Base-by-base conservation (phyloP, 64 coral and sea anemone genomes). In the Montipora efflorescens region DNA sequence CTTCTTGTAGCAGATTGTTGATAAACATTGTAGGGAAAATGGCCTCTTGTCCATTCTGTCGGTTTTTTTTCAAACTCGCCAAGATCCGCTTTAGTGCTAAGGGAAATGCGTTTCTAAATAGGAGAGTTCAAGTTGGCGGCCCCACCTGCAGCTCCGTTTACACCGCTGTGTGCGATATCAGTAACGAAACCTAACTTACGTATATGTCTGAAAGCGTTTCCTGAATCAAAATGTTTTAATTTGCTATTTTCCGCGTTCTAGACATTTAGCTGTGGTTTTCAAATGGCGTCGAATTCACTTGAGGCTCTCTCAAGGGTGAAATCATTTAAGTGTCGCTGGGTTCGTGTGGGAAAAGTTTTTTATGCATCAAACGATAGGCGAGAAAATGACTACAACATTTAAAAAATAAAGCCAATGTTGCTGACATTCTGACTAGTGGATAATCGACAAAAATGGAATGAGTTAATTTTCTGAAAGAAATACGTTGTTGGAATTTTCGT, bases 321-420 rank as follows among this genome's bases (percentile, higher is more conserved):
- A 71, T 70, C 62, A 7, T 3, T 85, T 70, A 50, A 86, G 66
- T 86, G 66, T 5, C 64, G 6, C 18, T 48, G 47, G 67, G 23
- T 70, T 86, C 62, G 19, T 71, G 59, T 86, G 82, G 82, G 82
- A 86, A 86, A 86, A 64, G 4, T 21, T 71, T 86, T 49, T 47
- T 48, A 71, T 71, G 19, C 18, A 70, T 11, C 46, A 49, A 50
- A 16, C 48, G 36, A 64, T 71, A 21, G 82, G 47, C 62, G 62
- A 46, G 19, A 51, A 86, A 49, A 47, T 19, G 53, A 57, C 46
- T 2, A 8, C 5, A 67, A 18, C 11, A 21, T 70, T 48, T 71
- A 13, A 50, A 50, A 67, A 50, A n/a, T 12, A 49, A 67, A 22
- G 71, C 53, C 11, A 11, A 11, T 57, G 11, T 8, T 48, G 20